Evolutionary conservation across 2,888 invertebrate species (phyloP), one percentile per base, ranked within the genome.

Genomic region (Synanthedon tipuliformis): DNA sequence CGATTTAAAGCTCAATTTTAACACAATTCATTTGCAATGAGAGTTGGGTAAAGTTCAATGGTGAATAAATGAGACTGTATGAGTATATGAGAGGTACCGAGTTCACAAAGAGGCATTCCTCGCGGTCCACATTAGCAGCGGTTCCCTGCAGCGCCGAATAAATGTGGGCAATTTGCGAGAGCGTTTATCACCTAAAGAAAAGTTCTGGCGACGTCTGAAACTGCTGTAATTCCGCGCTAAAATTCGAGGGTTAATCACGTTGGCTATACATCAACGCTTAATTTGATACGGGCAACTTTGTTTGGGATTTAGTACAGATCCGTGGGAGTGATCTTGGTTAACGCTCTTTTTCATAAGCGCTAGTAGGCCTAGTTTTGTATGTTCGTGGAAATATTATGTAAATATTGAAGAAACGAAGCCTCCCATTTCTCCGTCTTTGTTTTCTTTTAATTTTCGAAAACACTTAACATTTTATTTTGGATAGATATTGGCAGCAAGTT

Each of bases 121-220:
- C 64, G 60, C 68, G 61, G 66, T 70, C 62, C 71, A 75, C 76
- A 82, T 82, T 81, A 81, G 73, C 68, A 63, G 71, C 69, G 73
- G 75, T 73, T 81, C 72, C 69, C 78, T 72, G 68, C 71, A 68
- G 74, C 72, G 69, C 69, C 71, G 70, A 75, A 81, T 80, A 82
- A 84, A 82, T 83, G 83, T 74, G 73, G 72, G 81, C 77, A 81
- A 84, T 84, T 83, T 84, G 81, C 71, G 80, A 78, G 75, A 76
- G 66, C 82, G 81, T 83, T 82, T 81, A 83, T 84, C 83, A 83
- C 82, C 75, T 76, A 81, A 81, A 83, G 81, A 84, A 85, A 84
- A 81, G 82, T 83, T 81, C 78, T 71, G 75, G 75, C 72, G 80
- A 78, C 79, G 78, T 73, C 71, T 74, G 72, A 71, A 79, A 80